Base-by-base conservation (phyloP, 2,797 vertebrate genomes). In the Gymnodraco acuticeps region DNA sequence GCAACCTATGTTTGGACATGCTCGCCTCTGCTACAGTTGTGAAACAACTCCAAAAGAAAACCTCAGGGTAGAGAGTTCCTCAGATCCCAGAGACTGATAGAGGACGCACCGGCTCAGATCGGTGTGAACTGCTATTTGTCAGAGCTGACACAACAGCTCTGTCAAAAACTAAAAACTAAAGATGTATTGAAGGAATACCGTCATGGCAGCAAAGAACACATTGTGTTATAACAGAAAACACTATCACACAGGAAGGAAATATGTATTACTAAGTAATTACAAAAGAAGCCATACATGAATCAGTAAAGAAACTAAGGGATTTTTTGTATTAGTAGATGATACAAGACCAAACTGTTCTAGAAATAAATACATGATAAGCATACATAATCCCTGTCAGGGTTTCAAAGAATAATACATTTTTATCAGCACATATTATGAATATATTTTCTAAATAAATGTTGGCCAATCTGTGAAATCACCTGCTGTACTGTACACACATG, bases 1-100 rank as follows among this genome's bases (percentile, higher is more conserved):
- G 69, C 68, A 86, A 87, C 77, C 71, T 93, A 54, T 94, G 95
- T 93, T 92, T 80, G 83, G 87, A 93, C 95, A 93, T 45, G 95
- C 86, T 82, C 51, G 3, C n/a, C 68, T 61, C 59, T 60, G 85
- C 72, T 52, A 51, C 31, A 56, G 84, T 95, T 95, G 93, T 82
- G 91, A 94, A 95, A 95, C 76, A 67, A 69, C 78, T 81, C 65
- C 4, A 64, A 61, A 78, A 85, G 81, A 85, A 89, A 90, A 90
- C 91, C 89, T 90, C 74, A 76, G 89, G 90, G 88, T 70, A 89
- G 87, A 92, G 78, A 74, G 78, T 80, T 68, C 9, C 62, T 88
- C 83, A 91, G 94, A 95, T 95, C 81, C 73, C 87, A 75, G 61
- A 52, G 50, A 43, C 85, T 85, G 92, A 94, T 94, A 94, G 75